Evolutionary conservation across 2,113 vertebrate genomes (phyloP).

Genomic region (Cinclus cinclus): DNA sequence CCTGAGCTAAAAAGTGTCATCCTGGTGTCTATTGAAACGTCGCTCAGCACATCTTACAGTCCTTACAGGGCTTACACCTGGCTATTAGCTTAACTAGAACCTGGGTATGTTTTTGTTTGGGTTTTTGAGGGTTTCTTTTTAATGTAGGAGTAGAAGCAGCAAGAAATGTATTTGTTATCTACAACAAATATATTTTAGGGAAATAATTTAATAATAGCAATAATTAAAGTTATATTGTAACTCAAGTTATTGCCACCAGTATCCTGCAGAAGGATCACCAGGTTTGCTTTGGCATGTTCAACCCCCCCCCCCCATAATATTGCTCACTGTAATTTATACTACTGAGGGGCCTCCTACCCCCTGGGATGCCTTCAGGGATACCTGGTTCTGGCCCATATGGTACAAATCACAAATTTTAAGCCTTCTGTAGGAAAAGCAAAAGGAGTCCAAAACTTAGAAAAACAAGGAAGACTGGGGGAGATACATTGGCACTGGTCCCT

Average conservation of each 20-base stretch:
- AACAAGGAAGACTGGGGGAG: neutral
- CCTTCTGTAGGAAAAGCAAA: neutral
- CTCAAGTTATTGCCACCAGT: neutral
- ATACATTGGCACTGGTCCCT: neutral
- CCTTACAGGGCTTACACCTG: neutral
- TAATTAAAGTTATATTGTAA: neutral
- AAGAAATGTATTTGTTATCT: neutral
- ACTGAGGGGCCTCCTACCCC: neutral
- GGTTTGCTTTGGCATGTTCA: neutral
- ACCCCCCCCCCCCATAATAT: neutral
- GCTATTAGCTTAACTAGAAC: neutral
- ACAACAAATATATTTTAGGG: neutral
- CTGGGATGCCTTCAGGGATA: neutral
- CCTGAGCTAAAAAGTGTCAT: neutral
- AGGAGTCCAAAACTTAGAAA: neutral
- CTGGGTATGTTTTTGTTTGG: neutral
- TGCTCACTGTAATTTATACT: neutral
- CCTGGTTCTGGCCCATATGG: neutral
- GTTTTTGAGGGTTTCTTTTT: neutral
- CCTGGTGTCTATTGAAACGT: neutral
- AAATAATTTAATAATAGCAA: neutral
- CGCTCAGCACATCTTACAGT: accelerated
- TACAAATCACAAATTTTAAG: neutral
- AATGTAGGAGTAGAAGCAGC: neutral
- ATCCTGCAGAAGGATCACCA: neutral